Evolutionary conservation across 2,888 invertebrate species (phyloP).

Genomic region (Mylabris sibirica): DNA sequence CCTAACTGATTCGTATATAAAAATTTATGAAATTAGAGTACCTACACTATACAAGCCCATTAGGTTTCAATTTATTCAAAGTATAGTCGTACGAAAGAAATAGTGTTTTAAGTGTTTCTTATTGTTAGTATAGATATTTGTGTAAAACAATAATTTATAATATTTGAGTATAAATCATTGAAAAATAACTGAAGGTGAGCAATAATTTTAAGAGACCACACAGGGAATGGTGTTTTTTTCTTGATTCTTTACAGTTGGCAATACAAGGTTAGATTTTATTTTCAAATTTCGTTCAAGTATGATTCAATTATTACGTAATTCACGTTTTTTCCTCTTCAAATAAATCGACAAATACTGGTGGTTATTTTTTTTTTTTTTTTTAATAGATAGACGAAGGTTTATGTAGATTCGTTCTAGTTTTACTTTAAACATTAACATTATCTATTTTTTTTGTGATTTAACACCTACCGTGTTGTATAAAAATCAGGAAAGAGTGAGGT

Average conservation of each 20-base stretch:
- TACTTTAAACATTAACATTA: not conserved
- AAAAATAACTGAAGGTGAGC: not conserved
- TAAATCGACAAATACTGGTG: too few species aligned
- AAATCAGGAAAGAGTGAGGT: conserved; percentile 59
- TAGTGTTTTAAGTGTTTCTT: too few species aligned
- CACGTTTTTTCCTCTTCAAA: not conserved
- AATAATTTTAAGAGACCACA: not conserved
- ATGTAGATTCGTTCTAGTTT: not conserved
- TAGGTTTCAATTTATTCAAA: not conserved
- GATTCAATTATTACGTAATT: not conserved
- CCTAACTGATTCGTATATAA: too few species aligned
- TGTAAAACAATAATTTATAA: too few species aligned
- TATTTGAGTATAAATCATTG: not conserved
- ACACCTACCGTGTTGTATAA: conserved; percentile 57
- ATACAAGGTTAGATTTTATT: not conserved
- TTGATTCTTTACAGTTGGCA: too few species aligned
- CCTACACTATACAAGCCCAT: too few species aligned
- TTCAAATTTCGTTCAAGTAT: not conserved
- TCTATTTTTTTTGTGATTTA: conserved; percentile 17
- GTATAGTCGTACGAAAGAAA: not conserved
- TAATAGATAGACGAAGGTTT: not conserved
- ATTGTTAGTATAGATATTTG: too few species aligned
- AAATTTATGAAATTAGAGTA: too few species aligned
- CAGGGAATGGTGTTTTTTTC: too few species aligned
- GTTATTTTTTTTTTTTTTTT: not conserved